These are phyloP conservation scores for Darevskia nairensis DNA, from an alignment of 2,797 vertebrate genomes.

Conservation along the genomic window DNA sequence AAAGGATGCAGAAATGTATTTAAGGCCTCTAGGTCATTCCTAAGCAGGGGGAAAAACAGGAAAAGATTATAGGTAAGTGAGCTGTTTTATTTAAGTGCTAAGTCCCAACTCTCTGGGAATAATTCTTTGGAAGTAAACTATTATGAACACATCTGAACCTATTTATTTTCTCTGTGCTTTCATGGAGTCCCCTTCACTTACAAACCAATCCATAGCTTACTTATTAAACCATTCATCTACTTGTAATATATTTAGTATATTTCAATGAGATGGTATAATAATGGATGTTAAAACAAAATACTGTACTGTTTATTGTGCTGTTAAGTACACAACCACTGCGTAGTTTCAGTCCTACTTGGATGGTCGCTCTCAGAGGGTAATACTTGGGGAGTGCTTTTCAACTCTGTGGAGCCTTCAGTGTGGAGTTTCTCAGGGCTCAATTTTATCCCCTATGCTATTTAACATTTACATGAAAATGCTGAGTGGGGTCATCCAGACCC, in stretches of 20 bases:
- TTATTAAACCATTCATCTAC: neutral
- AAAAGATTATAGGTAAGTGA: conserved; percentile 72
- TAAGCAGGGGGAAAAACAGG: conserved; percentile 78
- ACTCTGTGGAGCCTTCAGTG: too few relatives aligned
- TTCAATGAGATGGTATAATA: neutral
- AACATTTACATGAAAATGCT: too few relatives aligned
- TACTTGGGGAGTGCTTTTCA: too few relatives aligned
- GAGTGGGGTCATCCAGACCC: too few relatives aligned
- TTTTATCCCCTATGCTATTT: too few relatives aligned
- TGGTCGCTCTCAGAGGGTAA: too few relatives aligned
- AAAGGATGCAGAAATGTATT: conserved; percentile 88
- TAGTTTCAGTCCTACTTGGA: neutral
- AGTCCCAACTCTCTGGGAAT: conserved; percentile 30
- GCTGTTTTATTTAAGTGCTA: conserved; percentile 65
- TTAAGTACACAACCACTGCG: neutral
- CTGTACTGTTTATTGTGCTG: neutral
- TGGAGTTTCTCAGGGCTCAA: too few relatives aligned
- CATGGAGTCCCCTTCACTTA: conserved; percentile 8
- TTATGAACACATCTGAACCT: neutral
- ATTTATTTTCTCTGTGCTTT: neutral
- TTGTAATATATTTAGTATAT: neutral
- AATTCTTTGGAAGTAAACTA: neutral
- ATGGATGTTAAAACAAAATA: neutral
- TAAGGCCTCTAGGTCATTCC: conserved; percentile 99
- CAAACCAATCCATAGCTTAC: neutral